These are phyloP conservation scores for Rana temporaria DNA, from an alignment of 2,113 vertebrate species.

Conservation along the genomic window DNA sequence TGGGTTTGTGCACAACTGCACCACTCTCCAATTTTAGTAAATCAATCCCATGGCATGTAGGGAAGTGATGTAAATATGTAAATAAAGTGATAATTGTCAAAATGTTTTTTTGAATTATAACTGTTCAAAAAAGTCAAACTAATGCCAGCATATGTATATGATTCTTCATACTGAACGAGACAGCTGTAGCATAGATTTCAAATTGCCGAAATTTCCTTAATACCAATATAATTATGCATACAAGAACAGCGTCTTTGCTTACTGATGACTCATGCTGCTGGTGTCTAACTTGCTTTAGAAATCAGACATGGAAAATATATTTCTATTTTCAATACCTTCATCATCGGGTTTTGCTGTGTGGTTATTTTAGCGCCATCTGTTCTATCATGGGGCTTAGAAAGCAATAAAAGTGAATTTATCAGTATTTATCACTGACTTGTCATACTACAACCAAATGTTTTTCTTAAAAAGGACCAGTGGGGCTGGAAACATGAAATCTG, in stretches of 20 bases:
- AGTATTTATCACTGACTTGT: not conserved
- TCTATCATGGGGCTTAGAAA: not conserved
- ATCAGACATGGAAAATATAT: not conserved
- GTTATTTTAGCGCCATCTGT: conserved; percentile 35
- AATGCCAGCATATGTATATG: not conserved
- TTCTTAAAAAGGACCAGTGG: no score
- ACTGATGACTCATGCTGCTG: not conserved
- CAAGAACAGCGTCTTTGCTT: not conserved
- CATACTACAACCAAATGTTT: not conserved
- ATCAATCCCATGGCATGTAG: no score
- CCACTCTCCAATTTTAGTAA: no score
- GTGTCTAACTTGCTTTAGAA: conserved; percentile 13
- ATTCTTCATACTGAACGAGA: not conserved
- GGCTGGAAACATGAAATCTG: no score
- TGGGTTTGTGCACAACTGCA: no score
- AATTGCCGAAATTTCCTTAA: conserved; percentile 9
- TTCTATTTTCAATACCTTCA: not conserved
- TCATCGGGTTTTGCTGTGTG: not conserved
- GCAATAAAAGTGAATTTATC: not conserved
- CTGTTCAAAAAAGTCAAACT: not conserved
- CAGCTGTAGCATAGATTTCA: conserved; percentile 2
- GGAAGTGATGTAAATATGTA: no score
- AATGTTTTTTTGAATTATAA: no score
- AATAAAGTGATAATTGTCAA: no score
- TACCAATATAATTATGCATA: conserved; percentile 9